Evolutionary conservation across 2,888 invertebrate genomes (phyloP), one percentile per base, ranked within the genome.

Genomic region (Philaethria dido): DNA sequence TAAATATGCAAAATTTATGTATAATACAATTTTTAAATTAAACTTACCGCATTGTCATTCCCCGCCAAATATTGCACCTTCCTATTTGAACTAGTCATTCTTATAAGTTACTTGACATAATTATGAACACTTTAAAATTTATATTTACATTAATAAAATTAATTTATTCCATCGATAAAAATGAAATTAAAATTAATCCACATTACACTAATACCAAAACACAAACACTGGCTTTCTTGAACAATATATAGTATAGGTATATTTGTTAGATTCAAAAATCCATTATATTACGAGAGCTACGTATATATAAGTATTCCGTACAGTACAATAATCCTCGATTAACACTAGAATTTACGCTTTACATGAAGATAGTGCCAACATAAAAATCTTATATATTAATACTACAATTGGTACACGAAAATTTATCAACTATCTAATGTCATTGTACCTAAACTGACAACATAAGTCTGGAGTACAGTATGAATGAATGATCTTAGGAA

Each of bases 31-130:
- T 11, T 57, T n/a, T 16, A 57, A 67, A 83, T 42, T 8, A 11
- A 67, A 83, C 87, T 82, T 78, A 92, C 93, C 91, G 70, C 92
- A 89, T 72, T 89, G n/a, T n/a, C n/a, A n/a, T n/a, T 76, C 68
- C 88, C 91, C 68, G 92, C 91, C 69, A 88, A 83, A 84, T 91
- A 92, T 78, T 93, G 92, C 62, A 91, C 81, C 78, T 77, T 85
- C 72, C 88, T 83, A 52, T 78, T 76, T 75, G 77, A 18, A 44
- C 62, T 50, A 50, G 71, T 64, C 64, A 65, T 64, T 14, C 20
- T 44, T 59, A 39, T 63, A 18, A 39, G 20, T 47, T 1, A 62
- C 8, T 29, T 18, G n/a, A 22, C 22, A 39, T 14, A 22, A 20
- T 39, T 0, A 8, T n/a, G 39, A 50, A 25, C n/a, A 16, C 25